Percentiles rank a stretch among this genome's conserved stretches.
Evolutionary conservation across 2,888 invertebrate genomes (phyloP).

Genomic region (Xestobium rufovillosum): DNA sequence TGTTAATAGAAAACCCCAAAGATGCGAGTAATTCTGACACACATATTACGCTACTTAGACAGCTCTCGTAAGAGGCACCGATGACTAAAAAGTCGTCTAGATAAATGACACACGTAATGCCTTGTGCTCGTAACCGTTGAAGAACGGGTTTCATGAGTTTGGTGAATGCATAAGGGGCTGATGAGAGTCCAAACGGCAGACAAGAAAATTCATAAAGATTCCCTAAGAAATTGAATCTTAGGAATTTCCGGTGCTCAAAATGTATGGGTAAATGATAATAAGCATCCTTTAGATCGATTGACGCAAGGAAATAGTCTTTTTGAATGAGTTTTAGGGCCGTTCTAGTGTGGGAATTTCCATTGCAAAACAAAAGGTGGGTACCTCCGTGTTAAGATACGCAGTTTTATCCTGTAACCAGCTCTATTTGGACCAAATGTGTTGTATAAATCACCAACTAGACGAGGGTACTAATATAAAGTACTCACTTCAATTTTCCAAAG

Average conservation of each 20-base stretch:
- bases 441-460: too few relatives aligned
- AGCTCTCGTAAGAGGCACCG: constrained; percentile 9
- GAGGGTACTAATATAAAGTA: too few relatives aligned
- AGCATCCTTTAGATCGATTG: constrained; percentile 16
- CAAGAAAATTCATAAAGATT: constrained; percentile 17
- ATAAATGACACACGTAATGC: constrained; percentile 9
- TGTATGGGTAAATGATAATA: constrained; percentile 15
- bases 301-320: constrained; percentile 2
- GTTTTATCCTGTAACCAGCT: too few relatives aligned
- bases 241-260: constrained; percentile 9
- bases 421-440: too few relatives aligned
- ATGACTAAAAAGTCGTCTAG: constrained; percentile 14
- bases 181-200: constrained; percentile 14
- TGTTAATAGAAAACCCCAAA: constrained; percentile 1
- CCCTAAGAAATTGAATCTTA: constrained; percentile 12
- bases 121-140: constrained; percentile 6
- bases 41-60: neutral
- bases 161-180: constrained; percentile 19
- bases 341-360: constrained; percentile 4
- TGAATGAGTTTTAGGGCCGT: neutral
- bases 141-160: constrained; percentile 17
- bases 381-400: neutral
- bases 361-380: too few relatives aligned
- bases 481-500: too few relatives aligned
- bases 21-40: neutral